Percentiles rank a stretch among this genome's conserved stretches.
Conservation (phyloP, 2,888 invertebrate species). For the Erebia ligea region DNA sequence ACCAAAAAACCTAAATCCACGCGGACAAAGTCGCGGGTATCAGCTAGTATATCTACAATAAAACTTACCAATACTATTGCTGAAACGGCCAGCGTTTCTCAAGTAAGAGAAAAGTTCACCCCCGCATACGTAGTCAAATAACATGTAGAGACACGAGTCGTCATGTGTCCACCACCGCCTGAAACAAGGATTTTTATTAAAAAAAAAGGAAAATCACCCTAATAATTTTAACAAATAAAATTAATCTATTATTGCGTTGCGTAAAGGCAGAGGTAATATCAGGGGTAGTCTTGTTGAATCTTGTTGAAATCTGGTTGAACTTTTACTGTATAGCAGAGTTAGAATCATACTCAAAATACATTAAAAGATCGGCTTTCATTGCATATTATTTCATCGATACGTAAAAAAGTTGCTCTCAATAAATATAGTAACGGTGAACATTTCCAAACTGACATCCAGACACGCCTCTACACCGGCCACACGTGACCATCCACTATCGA, state of each 20-base stretch:
- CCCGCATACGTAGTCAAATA: conserved; percentile 98
- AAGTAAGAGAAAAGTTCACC: conserved; percentile 98
- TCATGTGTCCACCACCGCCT: conserved; percentile 97
- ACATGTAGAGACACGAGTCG: conserved; percentile 96
- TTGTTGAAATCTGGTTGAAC: no score
- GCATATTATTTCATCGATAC: background rate
- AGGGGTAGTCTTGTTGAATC: no score
- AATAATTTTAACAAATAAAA: background rate
- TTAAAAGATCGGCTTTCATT: background rate
- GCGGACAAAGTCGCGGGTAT: no score
- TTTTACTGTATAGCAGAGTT: no score
- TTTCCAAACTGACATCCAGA: conserved; percentile 3
- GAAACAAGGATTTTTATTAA: conserved; percentile 42
- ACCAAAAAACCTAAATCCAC: no score
- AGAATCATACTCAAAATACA: no score
- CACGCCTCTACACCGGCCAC: background rate
- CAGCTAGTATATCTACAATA: background rate
- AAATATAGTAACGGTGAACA: conserved; percentile 5
- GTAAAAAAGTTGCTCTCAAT: background rate
- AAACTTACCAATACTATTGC: conserved; percentile 88
- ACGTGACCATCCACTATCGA: background rate
- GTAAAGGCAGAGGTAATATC: no score
- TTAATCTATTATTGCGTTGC: no score
- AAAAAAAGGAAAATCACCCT: background rate
- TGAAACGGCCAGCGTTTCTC: conserved; percentile 95